Evolutionary conservation across 2,888 invertebrate genomes (phyloP).

Genomic region (Andrena praecox): DNA sequence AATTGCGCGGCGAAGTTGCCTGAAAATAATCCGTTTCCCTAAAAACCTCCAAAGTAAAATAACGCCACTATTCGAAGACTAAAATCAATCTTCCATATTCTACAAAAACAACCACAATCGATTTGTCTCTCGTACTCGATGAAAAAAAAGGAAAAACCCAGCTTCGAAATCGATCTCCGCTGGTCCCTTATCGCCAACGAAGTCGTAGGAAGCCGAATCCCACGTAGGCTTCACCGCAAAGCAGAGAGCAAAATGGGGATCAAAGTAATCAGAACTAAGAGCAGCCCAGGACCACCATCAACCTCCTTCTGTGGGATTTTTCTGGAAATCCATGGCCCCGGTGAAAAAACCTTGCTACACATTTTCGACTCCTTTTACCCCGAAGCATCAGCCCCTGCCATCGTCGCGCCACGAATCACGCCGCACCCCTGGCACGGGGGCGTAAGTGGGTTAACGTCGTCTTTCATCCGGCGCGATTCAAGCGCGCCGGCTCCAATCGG

Average conservation of each 20-base stretch:
- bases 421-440: constrained; percentile 12
- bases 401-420: constrained; percentile 14
- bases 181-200: no score
- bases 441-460: constrained; percentile 29
- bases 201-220: no score
- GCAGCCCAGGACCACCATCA: neutral
- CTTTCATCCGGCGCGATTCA: constrained; percentile 24
- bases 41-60: neutral
- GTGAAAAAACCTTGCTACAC: constrained; percentile 3
- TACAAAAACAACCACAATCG: no score
- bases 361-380: constrained; percentile 10
- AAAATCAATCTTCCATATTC: no score
- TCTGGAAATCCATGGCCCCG: neutral
- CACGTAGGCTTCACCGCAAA: no score
- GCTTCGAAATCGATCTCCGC: no score
- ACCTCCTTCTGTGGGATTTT: neutral
- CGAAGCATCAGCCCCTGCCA: neutral
- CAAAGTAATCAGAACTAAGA: no score
- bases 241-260: no score
- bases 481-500: constrained; percentile 21
- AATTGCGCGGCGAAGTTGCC: neutral
- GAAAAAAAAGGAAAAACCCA: no score
- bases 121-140: no score
- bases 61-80: neutral
- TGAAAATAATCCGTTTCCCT: neutral